Evolutionary conservation across 2,113 vertebrate species (phyloP).

Genomic region (Regulus satrapa): DNA sequence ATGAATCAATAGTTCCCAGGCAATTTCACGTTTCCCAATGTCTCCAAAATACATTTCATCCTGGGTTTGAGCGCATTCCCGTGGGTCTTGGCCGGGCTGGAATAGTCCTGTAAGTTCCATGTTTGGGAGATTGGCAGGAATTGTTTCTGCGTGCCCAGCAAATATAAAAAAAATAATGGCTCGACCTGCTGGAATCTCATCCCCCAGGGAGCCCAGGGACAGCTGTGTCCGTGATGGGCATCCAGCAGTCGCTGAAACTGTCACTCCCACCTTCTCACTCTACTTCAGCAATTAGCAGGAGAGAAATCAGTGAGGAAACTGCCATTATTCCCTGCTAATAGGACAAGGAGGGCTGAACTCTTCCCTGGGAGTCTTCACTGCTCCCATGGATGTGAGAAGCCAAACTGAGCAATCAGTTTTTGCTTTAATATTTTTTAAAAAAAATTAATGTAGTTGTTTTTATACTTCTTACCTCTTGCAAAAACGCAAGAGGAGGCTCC

Average conservation of each 20-base stretch:
- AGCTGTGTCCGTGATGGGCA: not conserved
- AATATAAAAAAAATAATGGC: not conserved
- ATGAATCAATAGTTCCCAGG: slow-evolving; percentile 44
- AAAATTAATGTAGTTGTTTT: not conserved
- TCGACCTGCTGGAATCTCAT: not conserved
- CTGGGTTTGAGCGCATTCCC: not conserved
- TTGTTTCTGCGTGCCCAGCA: not conserved
- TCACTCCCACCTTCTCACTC: not conserved
- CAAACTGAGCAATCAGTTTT: not conserved
- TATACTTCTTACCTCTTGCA: not conserved
- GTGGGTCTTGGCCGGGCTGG: not conserved
- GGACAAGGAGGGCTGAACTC: not conserved
- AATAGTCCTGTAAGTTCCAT: not conserved
- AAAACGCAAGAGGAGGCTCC: not conserved
- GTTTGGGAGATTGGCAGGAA: not conserved
- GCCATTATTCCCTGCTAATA: not conserved
- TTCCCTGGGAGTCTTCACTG: not conserved
- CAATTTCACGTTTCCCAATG: not conserved
- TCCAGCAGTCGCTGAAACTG: not conserved
- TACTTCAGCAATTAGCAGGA: slow-evolving; percentile 20
- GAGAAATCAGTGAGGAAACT: slow-evolving; percentile 28
- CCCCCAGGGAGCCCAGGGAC: not conserved
- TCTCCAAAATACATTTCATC: slow-evolving; percentile 26
- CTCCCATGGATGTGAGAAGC: not conserved
- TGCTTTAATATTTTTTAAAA: not conserved